phyloP scores from a whole-genome alignment of 2,888 invertebrate genomes.

The Drosophila paracracens region DNA sequence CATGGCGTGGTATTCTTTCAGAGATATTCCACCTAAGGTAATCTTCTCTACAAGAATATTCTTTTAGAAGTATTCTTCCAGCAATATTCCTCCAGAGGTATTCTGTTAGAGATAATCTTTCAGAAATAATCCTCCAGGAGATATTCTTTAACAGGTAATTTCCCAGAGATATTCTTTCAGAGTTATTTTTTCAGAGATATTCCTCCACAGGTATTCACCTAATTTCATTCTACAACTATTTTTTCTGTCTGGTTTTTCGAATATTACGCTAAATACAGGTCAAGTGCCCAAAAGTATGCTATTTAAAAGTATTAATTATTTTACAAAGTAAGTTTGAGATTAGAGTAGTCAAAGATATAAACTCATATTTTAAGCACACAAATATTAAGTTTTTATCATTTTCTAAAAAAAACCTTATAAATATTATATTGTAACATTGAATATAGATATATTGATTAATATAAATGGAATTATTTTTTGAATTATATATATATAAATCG shows the following conservation, averaged over 20 bases:
- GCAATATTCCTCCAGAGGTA: not conserved
- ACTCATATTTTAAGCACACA: not conserved
- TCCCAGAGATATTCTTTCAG: not conserved
- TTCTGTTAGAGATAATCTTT: not conserved
- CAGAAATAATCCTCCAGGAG: not conserved
- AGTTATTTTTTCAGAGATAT: not conserved
- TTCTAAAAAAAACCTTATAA: not conserved
- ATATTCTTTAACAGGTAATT: not conserved
- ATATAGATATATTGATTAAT: not conserved
- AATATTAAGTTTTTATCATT: not conserved
- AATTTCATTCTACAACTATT: not conserved
- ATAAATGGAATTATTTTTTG: not conserved
- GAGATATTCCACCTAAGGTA: not conserved
- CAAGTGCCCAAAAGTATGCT: slow-evolving; percentile 43
- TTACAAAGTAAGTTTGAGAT: not conserved
- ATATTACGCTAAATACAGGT: not conserved
- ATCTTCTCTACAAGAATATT: not conserved
- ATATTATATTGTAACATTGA: not conserved
- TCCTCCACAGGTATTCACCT: not conserved
- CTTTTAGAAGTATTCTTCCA: not conserved
- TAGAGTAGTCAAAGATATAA: not conserved
- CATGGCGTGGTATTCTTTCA: not conserved
- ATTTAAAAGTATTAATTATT: not conserved
- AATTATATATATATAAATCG: not conserved
- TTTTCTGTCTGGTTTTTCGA: not conserved